phyloP scores from a whole-genome alignment of 2,888 invertebrate genomes.

The Spisula subtruncata region DNA sequence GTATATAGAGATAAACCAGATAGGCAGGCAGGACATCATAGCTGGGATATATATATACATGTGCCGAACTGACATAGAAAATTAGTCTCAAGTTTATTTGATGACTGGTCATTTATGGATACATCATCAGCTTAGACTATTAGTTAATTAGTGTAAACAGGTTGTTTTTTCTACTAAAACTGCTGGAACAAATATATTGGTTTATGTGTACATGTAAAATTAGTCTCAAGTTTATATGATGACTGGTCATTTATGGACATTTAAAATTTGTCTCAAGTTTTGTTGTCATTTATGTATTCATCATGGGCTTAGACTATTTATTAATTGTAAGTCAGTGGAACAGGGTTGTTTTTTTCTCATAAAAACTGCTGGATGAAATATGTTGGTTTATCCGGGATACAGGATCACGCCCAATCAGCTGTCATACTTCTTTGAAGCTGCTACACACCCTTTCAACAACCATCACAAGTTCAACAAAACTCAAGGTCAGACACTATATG shows the following conservation, averaged over 20 bases:
- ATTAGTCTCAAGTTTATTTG: not conserved
- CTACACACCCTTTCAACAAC: conserved; percentile 16
- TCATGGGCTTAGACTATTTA: not conserved
- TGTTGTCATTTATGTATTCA: too few relatives aligned
- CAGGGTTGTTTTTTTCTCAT: too few relatives aligned
- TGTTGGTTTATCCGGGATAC: conserved; percentile 50
- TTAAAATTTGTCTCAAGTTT: too few relatives aligned
- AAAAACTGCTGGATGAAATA: conserved; percentile 17
- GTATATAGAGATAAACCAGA: not conserved
- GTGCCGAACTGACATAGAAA: not conserved
- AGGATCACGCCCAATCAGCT: conserved; percentile 40
- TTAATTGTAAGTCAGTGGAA: too few relatives aligned
- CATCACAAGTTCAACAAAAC: conserved; percentile 32
- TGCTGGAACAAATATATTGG: conserved; percentile 47
- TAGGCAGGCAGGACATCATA: not conserved
- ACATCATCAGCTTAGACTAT: not conserved
- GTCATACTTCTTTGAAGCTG: conserved; percentile 32
- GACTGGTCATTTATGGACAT: too few relatives aligned
- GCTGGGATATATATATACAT: not conserved
- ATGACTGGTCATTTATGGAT: not conserved
- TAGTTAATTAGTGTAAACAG: too few relatives aligned
- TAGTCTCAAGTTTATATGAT: too few relatives aligned
- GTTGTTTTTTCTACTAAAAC: too few relatives aligned
- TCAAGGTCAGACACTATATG: conserved; percentile 48
- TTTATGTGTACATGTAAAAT: too few relatives aligned